Evolutionary conservation across 2,888 invertebrate genomes (phyloP).

Genomic region (Lamellibrachia satsuma): DNA sequence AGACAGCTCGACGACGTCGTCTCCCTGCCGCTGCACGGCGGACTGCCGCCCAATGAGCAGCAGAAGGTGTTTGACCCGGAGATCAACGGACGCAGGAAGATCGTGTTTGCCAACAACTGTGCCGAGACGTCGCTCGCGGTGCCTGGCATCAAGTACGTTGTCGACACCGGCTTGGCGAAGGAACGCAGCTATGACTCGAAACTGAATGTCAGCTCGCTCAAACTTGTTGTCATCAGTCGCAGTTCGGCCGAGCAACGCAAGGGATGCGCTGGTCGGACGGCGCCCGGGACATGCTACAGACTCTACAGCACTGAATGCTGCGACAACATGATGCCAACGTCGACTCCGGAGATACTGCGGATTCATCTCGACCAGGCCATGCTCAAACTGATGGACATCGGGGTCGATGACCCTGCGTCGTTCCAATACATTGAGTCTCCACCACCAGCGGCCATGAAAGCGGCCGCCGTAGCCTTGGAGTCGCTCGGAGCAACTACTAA

Average conservation of each 20-base stretch:
- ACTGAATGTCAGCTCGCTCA: slow-evolving; percentile 54
- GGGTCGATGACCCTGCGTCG: slow-evolving; percentile 47
- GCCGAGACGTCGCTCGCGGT: slow-evolving; percentile 67
- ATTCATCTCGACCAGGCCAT: slow-evolving; percentile 56
- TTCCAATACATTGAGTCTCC: slow-evolving; percentile 64
- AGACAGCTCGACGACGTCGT: not conserved
- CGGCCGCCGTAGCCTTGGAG: slow-evolving; percentile 50
- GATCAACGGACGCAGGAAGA: slow-evolving; percentile 53
- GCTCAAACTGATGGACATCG: slow-evolving; percentile 58
- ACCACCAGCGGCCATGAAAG: slow-evolving; percentile 45
- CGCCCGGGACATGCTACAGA: slow-evolving; percentile 61
- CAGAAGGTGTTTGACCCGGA: slow-evolving; percentile 53
- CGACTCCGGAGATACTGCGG: slow-evolving; percentile 62
- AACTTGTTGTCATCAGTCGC: slow-evolving; percentile 52
- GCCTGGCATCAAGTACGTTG: slow-evolving; percentile 63
- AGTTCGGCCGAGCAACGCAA: slow-evolving; percentile 65
- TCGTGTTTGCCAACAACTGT: slow-evolving; percentile 65
- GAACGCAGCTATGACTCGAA: slow-evolving; percentile 60
- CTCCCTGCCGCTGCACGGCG: slow-evolving; percentile 55
- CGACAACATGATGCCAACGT: slow-evolving; percentile 49
- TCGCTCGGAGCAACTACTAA: slow-evolving; percentile 53
- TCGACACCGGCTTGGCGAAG: slow-evolving; percentile 65
- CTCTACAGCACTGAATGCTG: slow-evolving; percentile 60
- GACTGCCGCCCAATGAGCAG: slow-evolving; percentile 59
- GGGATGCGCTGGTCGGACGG: slow-evolving; percentile 65